These are phyloP conservation scores for Turritopsis dohrnii DNA, from an alignment of 30 jellyfish, hydroid and myxozoan genomes.

Conservation along the genomic window DNA sequence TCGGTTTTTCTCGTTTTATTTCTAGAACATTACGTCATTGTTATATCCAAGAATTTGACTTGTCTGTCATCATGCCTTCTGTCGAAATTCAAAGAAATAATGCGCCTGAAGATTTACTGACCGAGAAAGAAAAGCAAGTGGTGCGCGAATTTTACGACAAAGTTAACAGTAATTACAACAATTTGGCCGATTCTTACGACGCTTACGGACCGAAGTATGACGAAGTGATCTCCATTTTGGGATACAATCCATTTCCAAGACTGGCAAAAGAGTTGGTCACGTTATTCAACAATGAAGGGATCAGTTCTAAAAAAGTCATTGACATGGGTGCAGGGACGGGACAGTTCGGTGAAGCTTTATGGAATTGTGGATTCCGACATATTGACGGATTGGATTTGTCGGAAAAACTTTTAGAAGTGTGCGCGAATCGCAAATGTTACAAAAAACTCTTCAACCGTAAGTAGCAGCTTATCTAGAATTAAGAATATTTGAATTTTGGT, in stretches of 20 bases:
- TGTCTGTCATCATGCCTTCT: neutral
- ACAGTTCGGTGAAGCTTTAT: neutral
- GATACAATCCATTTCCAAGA: neutral
- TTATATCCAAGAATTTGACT: neutral
- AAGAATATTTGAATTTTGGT: too few species aligned
- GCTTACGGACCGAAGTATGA: neutral
- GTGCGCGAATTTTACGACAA: neutral
- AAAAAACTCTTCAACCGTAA: neutral
- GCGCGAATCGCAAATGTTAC: neutral
- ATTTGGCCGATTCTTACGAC: neutral
- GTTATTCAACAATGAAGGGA: neutral
- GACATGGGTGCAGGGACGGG: conserved; percentile 2
- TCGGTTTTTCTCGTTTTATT: neutral
- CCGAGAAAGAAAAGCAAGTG: neutral
- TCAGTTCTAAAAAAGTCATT: neutral
- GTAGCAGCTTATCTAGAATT: neutral
- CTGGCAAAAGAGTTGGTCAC: neutral
- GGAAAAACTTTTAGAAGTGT: conserved; percentile 1
- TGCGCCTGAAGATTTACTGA: neutral
- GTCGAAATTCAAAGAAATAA: neutral
- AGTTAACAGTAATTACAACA: neutral
- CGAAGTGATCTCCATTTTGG: neutral
- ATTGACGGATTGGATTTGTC: conserved; percentile 15
- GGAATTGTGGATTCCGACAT: neutral
- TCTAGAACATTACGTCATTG: neutral